Percentiles rank a stretch among this genome's conserved stretches.
phyloP scores from a whole-genome alignment of 2,888 invertebrate species.

The Sceliomorpha sp. region DNA sequence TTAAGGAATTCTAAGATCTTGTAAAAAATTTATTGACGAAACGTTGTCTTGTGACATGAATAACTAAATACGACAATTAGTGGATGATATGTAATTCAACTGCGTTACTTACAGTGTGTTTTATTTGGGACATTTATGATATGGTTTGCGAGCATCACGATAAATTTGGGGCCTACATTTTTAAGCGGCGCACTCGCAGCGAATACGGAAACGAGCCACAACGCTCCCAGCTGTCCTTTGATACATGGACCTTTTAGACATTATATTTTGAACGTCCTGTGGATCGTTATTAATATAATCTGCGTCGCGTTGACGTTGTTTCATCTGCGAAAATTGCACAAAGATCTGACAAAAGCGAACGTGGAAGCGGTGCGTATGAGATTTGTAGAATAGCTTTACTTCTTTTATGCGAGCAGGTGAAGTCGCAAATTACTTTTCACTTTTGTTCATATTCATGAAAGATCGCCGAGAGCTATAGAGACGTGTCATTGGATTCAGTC shows the following conservation, averaged over 20 bases:
- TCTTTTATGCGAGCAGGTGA: too few relatives aligned
- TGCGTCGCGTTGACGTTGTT: slow-evolving; percentile 91
- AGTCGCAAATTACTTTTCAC: too few relatives aligned
- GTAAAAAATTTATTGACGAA: too few relatives aligned
- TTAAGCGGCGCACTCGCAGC: slow-evolving; percentile 91
- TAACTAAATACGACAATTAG: too few relatives aligned
- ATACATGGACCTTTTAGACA: slow-evolving; percentile 93
- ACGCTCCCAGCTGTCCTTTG: slow-evolving; percentile 91
- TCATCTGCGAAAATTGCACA: slow-evolving; percentile 90
- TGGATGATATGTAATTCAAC: too few relatives aligned
- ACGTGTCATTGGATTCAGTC: too few relatives aligned
- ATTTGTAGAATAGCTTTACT: background rate
- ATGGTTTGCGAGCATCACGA: slow-evolving; percentile 95
- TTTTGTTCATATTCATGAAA: too few relatives aligned
- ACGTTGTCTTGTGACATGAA: too few relatives aligned
- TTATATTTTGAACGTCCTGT: slow-evolving; percentile 93
- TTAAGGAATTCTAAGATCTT: too few relatives aligned
- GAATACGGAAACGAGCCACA: slow-evolving; percentile 88
- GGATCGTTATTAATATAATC: slow-evolving; percentile 92
- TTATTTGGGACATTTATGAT: slow-evolving; percentile 95
- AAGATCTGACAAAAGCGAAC: slow-evolving; percentile 91
- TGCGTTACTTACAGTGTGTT: slow-evolving; percentile 91
- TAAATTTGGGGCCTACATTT: slow-evolving; percentile 94
- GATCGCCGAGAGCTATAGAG: too few relatives aligned
- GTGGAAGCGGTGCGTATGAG: slow-evolving; percentile 85